Evolutionary conservation across 2,888 invertebrate genomes (phyloP), one percentile per base, ranked within the genome.

Genomic region (Cacoxenus indagator): DNA sequence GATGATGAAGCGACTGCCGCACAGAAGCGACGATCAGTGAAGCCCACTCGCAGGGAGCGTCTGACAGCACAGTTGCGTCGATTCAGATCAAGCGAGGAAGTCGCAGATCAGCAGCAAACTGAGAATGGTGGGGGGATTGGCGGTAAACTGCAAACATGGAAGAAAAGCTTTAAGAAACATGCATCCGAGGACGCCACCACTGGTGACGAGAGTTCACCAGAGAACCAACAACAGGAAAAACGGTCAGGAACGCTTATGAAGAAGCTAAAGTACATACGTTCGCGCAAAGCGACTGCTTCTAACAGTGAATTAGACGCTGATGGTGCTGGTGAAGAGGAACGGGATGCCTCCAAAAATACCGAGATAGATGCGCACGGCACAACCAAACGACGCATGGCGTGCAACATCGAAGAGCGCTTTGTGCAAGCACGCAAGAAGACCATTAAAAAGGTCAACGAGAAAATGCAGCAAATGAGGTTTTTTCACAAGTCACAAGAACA

Each of bases 91-190:
- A 76, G 68, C 2, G 84, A 79, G n/a, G 67, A 78, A 6, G 69
- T 73, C 14, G 61, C 65, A 5, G 54, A 62, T 11, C 11, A 26
- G 57, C 57, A 6, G 8, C 65, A 29, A n/a, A 31, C 11, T 11
- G 19, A 19, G n/a, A 19, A 48, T 8, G 14, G 17, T 48, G 8
- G 2, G 5, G 57, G 66, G 5, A n/a, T 78, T 17, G 67, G 72
- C 1, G 74, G 67, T 46, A 85, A 82, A 27, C 69, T 87, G 11
- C 84, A 80, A 67, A 75, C 82, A 66, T 86, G 86, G 86, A 82
- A 82, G 45, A 85, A 82, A 51, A 85, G 82, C 27, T 80, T 86
- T 55, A 85, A 80, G 46, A 78, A 73, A 19, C 71, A 29, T 59
- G 19, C n/a, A 17, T n/a, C 31, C 8, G 29, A 11, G 2, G 55